Conservation (phyloP, 1,140 invertebrate species). For the Bactericera cockerelli region DNA sequence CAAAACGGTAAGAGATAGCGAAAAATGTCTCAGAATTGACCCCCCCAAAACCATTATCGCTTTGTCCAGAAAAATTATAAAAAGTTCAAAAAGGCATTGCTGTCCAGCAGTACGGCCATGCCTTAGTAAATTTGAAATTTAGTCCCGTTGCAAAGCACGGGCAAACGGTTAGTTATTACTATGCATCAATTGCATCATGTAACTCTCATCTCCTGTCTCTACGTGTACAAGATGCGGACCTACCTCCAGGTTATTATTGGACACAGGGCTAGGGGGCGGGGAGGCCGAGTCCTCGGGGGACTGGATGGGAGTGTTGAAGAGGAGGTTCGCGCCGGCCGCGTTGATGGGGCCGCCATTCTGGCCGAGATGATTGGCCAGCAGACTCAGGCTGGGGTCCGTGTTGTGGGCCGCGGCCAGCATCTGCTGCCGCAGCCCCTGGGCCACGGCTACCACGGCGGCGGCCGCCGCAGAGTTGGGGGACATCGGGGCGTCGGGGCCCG, state of each 20-base stretch:
- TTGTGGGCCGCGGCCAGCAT: slow-evolving; percentile 47
- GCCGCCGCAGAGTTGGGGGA: slow-evolving; percentile 45
- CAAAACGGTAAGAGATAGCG: no score
- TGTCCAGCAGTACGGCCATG: no score
- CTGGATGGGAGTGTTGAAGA: slow-evolving; percentile 19
- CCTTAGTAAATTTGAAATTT: no score
- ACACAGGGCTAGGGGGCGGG: slow-evolving; percentile 15
- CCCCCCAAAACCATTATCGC: no score
- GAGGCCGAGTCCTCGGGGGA: slow-evolving; percentile 13
- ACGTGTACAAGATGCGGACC: no score
- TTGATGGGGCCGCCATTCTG: slow-evolving; percentile 17
- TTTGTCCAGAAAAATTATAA: no score
- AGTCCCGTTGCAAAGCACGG: no score
- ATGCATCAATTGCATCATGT: no score
- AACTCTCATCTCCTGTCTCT: no score
- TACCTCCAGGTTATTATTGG: slow-evolving; percentile 20
- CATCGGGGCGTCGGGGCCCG: slow-evolving; percentile 26
- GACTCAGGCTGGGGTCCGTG: slow-evolving; percentile 36
- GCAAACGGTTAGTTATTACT: no score
- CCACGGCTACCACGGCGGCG: slow-evolving; percentile 51
- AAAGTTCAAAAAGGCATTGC: no score
- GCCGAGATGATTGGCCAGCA: slow-evolving; percentile 31
- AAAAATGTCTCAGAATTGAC: no score
- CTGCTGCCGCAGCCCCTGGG: slow-evolving; percentile 50
- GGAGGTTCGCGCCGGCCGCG: slow-evolving; percentile 28